phyloP scores from a whole-genome alignment of 2,797 vertebrate species.

The Craterocephalus amniculus region DNA sequence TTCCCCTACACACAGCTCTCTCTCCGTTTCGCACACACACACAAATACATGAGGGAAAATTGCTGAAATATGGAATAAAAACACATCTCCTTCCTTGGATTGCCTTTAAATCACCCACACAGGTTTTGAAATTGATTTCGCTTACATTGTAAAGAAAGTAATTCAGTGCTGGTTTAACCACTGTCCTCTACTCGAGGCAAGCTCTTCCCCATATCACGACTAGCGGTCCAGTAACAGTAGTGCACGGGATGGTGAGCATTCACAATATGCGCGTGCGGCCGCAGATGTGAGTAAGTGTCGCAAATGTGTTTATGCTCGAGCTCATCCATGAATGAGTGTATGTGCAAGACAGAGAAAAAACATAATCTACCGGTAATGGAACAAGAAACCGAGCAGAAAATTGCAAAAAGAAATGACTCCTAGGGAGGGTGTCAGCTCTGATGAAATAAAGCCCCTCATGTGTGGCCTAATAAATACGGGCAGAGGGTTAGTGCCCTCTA shows the following conservation, averaged over 20 bases:
- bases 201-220: conserved; percentile 60
- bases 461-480: conserved; percentile 70
- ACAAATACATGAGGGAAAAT: conserved; percentile 18
- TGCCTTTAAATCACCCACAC: conserved; percentile 57
- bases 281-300: conserved; percentile 37
- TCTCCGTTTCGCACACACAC: neutral
- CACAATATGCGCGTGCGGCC: conserved; percentile 40
- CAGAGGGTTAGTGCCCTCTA: conserved; percentile 59
- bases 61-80: conserved; percentile 38
- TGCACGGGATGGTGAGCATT: conserved; percentile 51
- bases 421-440: conserved; percentile 67
- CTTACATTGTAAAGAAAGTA: conserved; percentile 56
- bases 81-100: conserved; percentile 30
- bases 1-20: neutral
- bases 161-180: conserved; percentile 61
- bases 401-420: conserved; percentile 80
- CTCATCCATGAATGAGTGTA: conserved; percentile 67
- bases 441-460: conserved; percentile 75
- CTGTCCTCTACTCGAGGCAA: conserved; percentile 54
- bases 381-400: conserved; percentile 84
- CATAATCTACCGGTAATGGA: conserved; percentile 78
- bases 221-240: conserved; percentile 57
- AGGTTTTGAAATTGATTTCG: conserved; percentile 68
- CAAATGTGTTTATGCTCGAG: conserved; percentile 62
- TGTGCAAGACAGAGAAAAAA: conserved; percentile 66